Conservation (phyloP, 2,797 vertebrate species). For the Carcharodon carcharias region DNA sequence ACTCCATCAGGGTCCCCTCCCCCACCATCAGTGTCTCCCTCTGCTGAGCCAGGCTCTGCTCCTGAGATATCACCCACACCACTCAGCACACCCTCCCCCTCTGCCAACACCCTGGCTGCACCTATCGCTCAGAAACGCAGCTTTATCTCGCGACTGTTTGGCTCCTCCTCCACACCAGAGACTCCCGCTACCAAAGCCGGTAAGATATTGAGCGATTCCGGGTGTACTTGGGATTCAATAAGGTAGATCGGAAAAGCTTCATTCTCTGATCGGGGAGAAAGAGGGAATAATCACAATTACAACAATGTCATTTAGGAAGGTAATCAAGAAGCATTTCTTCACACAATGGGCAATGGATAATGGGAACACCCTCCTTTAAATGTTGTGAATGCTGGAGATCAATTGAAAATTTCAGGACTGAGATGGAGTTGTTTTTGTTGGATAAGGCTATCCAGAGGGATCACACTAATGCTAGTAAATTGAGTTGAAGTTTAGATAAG, state of each 20-base stretch:
- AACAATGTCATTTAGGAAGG: neutral
- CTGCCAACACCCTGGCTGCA: constrained; percentile 40
- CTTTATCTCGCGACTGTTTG: constrained; percentile 86
- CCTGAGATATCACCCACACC: neutral
- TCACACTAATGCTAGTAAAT: neutral
- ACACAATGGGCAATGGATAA: neutral
- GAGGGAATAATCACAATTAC: neutral
- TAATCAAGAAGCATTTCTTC: neutral
- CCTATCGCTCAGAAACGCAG: constrained; percentile 63
- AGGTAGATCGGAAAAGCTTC: neutral
- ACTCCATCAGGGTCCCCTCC: constrained; percentile 51
- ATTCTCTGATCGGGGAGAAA: neutral
- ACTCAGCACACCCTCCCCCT: neutral
- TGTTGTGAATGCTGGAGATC: neutral
- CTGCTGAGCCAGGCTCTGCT: constrained; percentile 42
- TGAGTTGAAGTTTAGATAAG: neutral
- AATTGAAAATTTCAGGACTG: neutral
- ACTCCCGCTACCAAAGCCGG: constrained; percentile 55
- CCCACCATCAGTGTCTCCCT: constrained; percentile 44
- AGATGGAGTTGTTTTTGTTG: neutral
- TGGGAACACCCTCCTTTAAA: neutral
- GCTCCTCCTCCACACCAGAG: constrained; percentile 57
- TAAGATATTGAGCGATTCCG: constrained; percentile 47
- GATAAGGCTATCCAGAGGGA: neutral
- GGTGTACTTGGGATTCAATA: too few species aligned